Conservation (phyloP, 2,888 invertebrate genomes). For the Drosophila antonietae region DNA sequence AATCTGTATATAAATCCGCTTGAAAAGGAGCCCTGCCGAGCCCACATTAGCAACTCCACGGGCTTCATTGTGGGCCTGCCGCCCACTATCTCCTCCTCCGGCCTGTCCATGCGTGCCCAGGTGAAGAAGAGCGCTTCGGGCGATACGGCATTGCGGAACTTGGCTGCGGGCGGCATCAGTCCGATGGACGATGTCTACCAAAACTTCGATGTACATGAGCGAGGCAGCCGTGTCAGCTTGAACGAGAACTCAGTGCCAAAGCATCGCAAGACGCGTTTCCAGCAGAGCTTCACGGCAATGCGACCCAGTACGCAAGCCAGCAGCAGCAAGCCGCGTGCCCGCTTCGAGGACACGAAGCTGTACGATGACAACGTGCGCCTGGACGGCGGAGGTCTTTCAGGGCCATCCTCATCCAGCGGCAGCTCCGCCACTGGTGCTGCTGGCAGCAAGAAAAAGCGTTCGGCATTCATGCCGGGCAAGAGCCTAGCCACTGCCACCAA, state of each 20-base stretch:
- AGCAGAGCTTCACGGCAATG: slow-evolving; percentile 87
- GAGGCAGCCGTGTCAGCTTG: slow-evolving; percentile 86
- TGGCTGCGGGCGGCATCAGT: slow-evolving; percentile 85
- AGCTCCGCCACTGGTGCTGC: slow-evolving; percentile 79
- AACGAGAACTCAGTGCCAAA: slow-evolving; percentile 90
- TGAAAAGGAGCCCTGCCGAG: slow-evolving; percentile 86
- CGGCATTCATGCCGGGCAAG: slow-evolving; percentile 88
- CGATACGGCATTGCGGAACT: slow-evolving; percentile 89
- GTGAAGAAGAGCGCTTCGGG: slow-evolving; percentile 93
- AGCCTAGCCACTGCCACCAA: slow-evolving; percentile 89
- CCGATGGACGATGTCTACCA: slow-evolving; percentile 87
- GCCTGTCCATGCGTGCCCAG: slow-evolving; percentile 84
- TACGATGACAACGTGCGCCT: slow-evolving; percentile 86
- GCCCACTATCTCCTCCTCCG: slow-evolving; percentile 70
- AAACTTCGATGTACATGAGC: slow-evolving; percentile 86
- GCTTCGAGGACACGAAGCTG: slow-evolving; percentile 85
- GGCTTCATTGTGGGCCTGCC: slow-evolving; percentile 80
- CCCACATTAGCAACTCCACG: slow-evolving; percentile 68
- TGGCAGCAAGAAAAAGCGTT: slow-evolving; percentile 83
- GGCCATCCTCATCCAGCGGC: slow-evolving; percentile 23
- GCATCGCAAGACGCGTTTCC: slow-evolving; percentile 94
- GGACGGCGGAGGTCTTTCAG: slow-evolving; percentile 51
- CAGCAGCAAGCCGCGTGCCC: slow-evolving; percentile 79
- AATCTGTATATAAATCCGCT: slow-evolving; percentile 95
- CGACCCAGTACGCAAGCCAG: slow-evolving; percentile 86